Conservation (phyloP, 2,888 invertebrate genomes). For the Epinotia bilunana region DNA sequence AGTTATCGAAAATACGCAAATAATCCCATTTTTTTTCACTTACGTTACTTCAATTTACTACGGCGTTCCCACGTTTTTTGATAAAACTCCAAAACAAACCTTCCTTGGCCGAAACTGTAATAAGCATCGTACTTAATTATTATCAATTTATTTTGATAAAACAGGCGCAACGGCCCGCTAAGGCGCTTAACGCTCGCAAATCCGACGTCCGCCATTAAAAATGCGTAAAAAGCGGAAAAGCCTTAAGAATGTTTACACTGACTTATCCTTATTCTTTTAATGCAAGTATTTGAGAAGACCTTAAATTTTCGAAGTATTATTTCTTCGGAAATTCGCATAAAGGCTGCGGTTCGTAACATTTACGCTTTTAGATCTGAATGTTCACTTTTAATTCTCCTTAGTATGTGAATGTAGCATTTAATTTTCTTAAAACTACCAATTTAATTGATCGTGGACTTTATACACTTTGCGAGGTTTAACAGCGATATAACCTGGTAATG, state of each 20-base stretch:
- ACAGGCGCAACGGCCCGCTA: constrained; percentile 1
- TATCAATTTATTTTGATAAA: constrained; percentile 31
- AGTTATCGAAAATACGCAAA: too few relatives aligned
- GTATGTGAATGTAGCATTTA: too few relatives aligned
- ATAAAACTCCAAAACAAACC: neutral
- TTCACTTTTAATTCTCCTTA: too few relatives aligned
- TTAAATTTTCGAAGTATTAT: constrained; percentile 16
- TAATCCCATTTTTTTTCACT: too few relatives aligned
- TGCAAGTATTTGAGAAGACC: constrained; percentile 27
- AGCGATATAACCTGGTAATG: too few relatives aligned
- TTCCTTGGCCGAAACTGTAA: neutral
- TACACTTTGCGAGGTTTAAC: too few relatives aligned
- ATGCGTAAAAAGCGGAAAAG: constrained; percentile 32
- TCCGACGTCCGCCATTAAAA: constrained; percentile 25
- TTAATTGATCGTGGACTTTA: too few relatives aligned
- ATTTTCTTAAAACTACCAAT: too few relatives aligned
- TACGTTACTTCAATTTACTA: too few relatives aligned
- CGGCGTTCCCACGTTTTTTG: too few relatives aligned
- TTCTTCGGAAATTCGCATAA: neutral
- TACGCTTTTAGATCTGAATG: neutral
- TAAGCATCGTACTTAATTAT: constrained; percentile 21
- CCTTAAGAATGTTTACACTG: constrained; percentile 27
- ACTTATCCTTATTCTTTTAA: constrained; percentile 25
- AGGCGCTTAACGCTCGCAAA: constrained; percentile 18
- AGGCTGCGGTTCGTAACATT: neutral